These are phyloP conservation scores for Bellardia bayeri DNA, from an alignment of 2,888 invertebrate genomes.

Conservation along the genomic window DNA sequence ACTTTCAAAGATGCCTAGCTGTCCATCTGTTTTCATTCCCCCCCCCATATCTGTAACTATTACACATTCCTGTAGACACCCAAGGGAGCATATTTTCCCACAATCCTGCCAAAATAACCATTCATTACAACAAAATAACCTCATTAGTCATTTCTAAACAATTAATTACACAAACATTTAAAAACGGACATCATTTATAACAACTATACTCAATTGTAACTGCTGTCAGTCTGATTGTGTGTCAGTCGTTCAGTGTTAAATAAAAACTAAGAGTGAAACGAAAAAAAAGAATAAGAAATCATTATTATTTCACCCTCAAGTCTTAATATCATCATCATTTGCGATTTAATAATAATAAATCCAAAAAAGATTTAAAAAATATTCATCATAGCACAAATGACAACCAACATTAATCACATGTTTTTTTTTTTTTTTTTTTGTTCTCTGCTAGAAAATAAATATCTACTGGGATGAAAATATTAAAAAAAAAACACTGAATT, in stretches of 20 bases:
- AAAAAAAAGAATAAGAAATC: constrained; percentile 15
- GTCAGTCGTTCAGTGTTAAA: background rate
- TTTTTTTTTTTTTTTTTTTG: background rate
- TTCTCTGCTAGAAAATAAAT: background rate
- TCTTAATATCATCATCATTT: constrained; percentile 48
- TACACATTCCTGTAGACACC: background rate
- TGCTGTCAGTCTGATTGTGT: background rate
- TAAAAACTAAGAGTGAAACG: background rate
- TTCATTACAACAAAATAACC: constrained; percentile 53
- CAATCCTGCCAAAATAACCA: constrained; percentile 8
- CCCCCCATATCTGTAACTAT: background rate
- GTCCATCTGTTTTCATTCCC: background rate
- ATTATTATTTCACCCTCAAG: constrained; percentile 38
- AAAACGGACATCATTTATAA: constrained; percentile 66
- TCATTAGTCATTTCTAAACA: constrained; percentile 67
- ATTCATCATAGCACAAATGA: constrained; percentile 56
- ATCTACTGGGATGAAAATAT: background rate
- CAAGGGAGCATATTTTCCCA: constrained; percentile 10
- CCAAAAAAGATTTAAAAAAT: constrained; percentile 60
- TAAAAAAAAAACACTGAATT: constrained; percentile 1
- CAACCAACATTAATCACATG: constrained; percentile 62
- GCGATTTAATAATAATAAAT: constrained; percentile 68
- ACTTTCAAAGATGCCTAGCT: background rate
- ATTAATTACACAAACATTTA: constrained; percentile 68
- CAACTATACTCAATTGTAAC: background rate